These are phyloP conservation scores for Coelopa pilipes DNA, from an alignment of 2,888 invertebrate genomes.

Conservation along the genomic window DNA sequence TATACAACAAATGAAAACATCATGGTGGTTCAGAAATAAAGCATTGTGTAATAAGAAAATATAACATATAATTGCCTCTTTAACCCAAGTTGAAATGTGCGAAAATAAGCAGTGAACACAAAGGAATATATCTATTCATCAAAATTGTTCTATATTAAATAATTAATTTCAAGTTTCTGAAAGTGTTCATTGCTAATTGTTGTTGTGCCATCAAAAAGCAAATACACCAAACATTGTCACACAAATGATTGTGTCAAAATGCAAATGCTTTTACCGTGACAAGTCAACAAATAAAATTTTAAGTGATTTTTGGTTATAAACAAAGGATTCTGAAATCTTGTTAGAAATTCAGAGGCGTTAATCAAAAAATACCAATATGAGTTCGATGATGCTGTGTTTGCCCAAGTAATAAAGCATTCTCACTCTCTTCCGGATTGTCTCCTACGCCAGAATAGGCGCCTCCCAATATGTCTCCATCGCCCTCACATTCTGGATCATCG, in stretches of 20 bases:
- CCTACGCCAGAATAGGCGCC: conserved; percentile 62
- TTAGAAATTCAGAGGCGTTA: conserved; percentile 56
- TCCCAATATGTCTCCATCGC: conserved; percentile 53
- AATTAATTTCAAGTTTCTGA: neutral
- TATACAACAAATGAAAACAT: conserved; percentile 21
- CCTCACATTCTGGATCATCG: conserved; percentile 66
- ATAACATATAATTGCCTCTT: conserved; percentile 34
- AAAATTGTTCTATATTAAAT: neutral
- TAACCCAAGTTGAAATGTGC: conserved; percentile 46
- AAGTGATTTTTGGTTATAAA: conserved; percentile 48
- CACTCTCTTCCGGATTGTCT: conserved; percentile 67
- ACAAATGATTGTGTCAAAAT: conserved; percentile 26
- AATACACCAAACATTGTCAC: conserved; percentile 14
- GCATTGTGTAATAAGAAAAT: conserved; percentile 27
- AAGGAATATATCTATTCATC: neutral
- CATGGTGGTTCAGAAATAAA: conserved; percentile 12
- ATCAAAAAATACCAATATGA: conserved; percentile 67
- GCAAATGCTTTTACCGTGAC: conserved; percentile 4
- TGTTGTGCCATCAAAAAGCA: conserved; percentile 39
- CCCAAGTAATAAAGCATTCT: conserved; percentile 68
- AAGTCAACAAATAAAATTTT: conserved; percentile 35
- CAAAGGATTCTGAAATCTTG: conserved; percentile 49
- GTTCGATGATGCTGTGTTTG: conserved; percentile 67
- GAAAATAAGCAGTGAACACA: conserved; percentile 41
- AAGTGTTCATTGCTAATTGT: neutral